Base-by-base conservation (phyloP, 2,888 invertebrate species). In the Omphaloscelis lunosa region DNA sequence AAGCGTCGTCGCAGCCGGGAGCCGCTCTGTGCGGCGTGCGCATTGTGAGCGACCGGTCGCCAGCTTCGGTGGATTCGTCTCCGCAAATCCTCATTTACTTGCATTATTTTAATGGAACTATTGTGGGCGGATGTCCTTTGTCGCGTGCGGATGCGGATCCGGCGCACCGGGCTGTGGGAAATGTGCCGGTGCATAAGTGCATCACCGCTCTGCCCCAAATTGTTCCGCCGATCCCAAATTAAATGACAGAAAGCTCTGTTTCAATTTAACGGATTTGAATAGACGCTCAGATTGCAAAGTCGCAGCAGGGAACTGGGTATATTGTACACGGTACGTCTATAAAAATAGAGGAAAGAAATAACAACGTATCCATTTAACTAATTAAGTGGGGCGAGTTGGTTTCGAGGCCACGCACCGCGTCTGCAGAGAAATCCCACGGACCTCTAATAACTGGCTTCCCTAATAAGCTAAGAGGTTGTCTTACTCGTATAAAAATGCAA, bases 61-160 rank as follows among this genome's bases (percentile, higher is more conserved):
- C 91, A 85, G 89, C 95, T 95, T 95, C 94, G 95, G 94, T 90
- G 93, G 94, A 93, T 94, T 93, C 93, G 94, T 93, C 95, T 95
- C 95, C 94, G 93, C 95, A 95, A 95, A 95, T 96, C 95, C 96
- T 96, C 96, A 96, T 96, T 96, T 96, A 96, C 96, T 96, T 96
- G 96, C 96, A 96, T 96, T 96, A 96, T 96, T 96, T 96, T 96
- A 96, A 96, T 96, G 96, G 96, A 96, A 95, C 95, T 93, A 96
- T 96, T 96, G 96, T 96, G 95, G 95, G 91, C 93, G 94, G 94
- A 94, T 94, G 96, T 95, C 95, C 96, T 96, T 96, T 96, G 96
- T 96, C 95, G 94, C 91, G 92, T 91, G 90, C 93, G 92, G 94
- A 93, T 92, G 93, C 93, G 91, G 92, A 93, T 91, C 93, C 94